A percentile compares a stretch with the other conserved stretches of the same genome.
These are phyloP conservation scores for Radopholus similis DNA, from an alignment of 1,140 invertebrate species.

Conservation along the genomic window DNA sequence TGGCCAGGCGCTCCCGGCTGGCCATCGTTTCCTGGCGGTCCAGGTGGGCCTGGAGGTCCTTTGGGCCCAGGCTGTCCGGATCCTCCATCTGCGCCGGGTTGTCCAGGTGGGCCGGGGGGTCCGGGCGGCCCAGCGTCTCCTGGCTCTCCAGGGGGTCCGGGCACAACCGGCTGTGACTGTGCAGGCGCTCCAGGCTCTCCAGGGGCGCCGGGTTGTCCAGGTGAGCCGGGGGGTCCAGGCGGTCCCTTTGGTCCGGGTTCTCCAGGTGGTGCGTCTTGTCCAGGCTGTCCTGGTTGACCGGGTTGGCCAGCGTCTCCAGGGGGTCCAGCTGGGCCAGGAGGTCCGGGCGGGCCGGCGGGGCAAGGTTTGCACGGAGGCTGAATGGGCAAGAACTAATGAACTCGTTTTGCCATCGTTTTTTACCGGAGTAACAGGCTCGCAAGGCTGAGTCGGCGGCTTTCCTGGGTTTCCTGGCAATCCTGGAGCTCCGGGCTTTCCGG, in stretches of 20 bases:
- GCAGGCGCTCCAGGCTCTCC: conserved; percentile 31
- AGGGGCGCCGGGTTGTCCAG: conserved; percentile 28
- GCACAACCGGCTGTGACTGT: conserved; percentile 20
- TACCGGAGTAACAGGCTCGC: conserved; percentile 39
- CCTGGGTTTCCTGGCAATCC: conserved; percentile 38
- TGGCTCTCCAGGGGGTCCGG: conserved; percentile 29
- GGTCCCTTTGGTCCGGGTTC: conserved; percentile 37
- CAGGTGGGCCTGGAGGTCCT: conserved; percentile 33
- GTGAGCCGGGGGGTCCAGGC: conserved; percentile 25
- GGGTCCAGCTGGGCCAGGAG: conserved; percentile 26
- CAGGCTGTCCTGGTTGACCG: conserved; percentile 31
- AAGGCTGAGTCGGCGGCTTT: conserved; percentile 34
- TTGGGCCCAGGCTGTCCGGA: conserved; percentile 30
- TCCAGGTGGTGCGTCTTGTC: conserved; percentile 32
- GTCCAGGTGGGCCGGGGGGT: conserved; percentile 27
- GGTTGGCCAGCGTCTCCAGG: conserved; percentile 30
- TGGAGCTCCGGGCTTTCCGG: conserved; percentile 35
- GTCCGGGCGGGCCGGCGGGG: conserved; percentile 32
- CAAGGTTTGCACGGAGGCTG: conserved; percentile 38
- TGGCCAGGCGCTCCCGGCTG: conserved; percentile 34
- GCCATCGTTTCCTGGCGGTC: conserved; percentile 37
- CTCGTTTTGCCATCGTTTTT: neutral
- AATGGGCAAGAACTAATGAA: neutral
- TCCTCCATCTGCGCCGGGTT: conserved; percentile 18
- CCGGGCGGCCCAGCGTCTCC: conserved; percentile 36